Evolutionary conservation across 1,140 invertebrate species (phyloP), one percentile per base, ranked within the genome.

Genomic region (Augochlora pura): DNA sequence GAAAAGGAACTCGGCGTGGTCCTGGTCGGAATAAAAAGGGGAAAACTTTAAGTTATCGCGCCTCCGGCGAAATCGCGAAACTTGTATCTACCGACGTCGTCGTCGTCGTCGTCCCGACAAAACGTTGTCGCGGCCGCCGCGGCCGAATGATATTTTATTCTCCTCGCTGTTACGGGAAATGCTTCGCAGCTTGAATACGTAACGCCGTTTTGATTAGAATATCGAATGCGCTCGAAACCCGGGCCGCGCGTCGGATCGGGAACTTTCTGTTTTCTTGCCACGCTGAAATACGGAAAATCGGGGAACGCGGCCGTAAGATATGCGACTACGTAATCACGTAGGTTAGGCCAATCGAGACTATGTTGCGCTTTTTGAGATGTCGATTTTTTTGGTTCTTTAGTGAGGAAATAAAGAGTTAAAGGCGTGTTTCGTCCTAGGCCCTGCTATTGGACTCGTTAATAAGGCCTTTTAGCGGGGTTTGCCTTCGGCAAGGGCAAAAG

Each of bases 41-140:
- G 71, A 67, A n/a, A 74, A 85, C 70, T 85, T 86, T 75, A 86
- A 86, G 83, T 86, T 86, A 85, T 86, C 84, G 72, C 76, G 84
- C 84, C 80, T 80, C 74, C 64, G 49, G 81, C 80, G 83, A 86
- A 86, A 86, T 86, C 76, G 80, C 68, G 54, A 76, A 85, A 85
- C 83, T 86, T 86, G 75, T 85, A 85, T 66, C 82, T 68, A 71
- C 78, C 69, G 70, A 80, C 64, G 42, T 46, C 42, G 42, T 46
- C 32, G 32, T 32, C 32, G 32, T 4, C 42, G 42, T 81, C 72
- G 59, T 74, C n/a, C n/a, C 75, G 84, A 85, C 84, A 85, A 85
- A 85, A 85, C 78, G 73, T 80, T 76, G 67, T 72, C 64, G 42
- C 32, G 67, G 57, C 49, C 1, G 32, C 32, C 32, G 32, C 32